These are phyloP conservation scores for Panagrolaimus sp. DNA, from an alignment of 1,140 invertebrate genomes.

Conservation along the genomic window DNA sequence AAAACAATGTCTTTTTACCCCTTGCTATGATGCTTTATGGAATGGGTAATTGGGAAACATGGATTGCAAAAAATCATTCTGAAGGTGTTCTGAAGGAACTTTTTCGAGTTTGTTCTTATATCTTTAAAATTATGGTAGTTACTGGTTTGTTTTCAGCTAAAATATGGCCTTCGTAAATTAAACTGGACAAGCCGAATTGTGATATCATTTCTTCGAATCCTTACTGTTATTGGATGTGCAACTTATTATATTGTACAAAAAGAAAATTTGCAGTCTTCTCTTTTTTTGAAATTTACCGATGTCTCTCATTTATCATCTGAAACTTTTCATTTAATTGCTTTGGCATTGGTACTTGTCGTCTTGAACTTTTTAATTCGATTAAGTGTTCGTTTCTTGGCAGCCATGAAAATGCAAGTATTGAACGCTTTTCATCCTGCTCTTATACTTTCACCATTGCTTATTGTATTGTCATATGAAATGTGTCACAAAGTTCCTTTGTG, in stretches of 20 bases:
- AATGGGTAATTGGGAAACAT: conserved; percentile 50
- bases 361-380: conserved; percentile 31
- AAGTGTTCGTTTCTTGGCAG: conserved; percentile 44
- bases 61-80: conserved; percentile 36
- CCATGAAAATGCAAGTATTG: conserved; percentile 37
- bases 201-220: conserved; percentile 30
- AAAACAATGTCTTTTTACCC: conserved; percentile 17
- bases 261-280: conserved; percentile 25
- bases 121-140: background rate
- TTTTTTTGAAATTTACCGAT: conserved; percentile 25
- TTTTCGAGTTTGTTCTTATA: conserved; percentile 31
- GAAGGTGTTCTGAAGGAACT: conserved; percentile 36
- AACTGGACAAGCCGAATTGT: conserved; percentile 35
- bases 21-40: conserved; percentile 36
- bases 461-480: conserved; percentile 20
- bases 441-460: conserved; percentile 35
- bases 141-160: conserved; percentile 35
- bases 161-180: conserved; percentile 47
- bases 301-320: conserved; percentile 19
- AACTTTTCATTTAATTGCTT: conserved; percentile 22
- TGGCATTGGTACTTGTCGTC: conserved; percentile 27
- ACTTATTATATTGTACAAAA: conserved; percentile 20
- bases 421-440: conserved; percentile 40
- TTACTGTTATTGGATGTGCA: conserved; percentile 26
- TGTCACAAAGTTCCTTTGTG: conserved; percentile 36